Conservation (phyloP, 92 coral and sea anemone species). For the Actinernus sp. region DNA sequence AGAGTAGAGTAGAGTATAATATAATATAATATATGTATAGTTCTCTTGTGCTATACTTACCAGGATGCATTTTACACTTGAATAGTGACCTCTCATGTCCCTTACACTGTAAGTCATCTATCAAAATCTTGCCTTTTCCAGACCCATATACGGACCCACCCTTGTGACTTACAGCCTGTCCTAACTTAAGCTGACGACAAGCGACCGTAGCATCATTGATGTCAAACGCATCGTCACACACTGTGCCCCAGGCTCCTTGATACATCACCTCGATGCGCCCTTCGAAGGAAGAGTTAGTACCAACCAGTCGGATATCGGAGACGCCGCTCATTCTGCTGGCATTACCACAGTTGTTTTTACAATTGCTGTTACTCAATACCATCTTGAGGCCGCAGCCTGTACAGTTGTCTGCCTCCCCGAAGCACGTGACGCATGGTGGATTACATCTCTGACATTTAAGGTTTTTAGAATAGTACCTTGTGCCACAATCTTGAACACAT, state of each 20-base stretch:
- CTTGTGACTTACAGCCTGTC: constrained; percentile 30
- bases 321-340: constrained; percentile 70
- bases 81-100: constrained; percentile 75
- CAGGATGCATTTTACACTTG: constrained; percentile 67
- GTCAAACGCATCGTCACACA: constrained; percentile 89
- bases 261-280: constrained; percentile 83
- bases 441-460: constrained; percentile 39
- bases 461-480: constrained; percentile 51
- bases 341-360: constrained; percentile 33
- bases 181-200: constrained; percentile 88
- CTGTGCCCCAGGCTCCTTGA: constrained; percentile 91
- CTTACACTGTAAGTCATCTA: constrained; percentile 75
- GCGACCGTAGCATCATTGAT: constrained; percentile 70
- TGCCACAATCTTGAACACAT: constrained; percentile 66
- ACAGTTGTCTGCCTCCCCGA: constrained; percentile 38
- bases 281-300: constrained; percentile 52
- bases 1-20: background rate
- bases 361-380: constrained; percentile 22
- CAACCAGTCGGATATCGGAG: constrained; percentile 70
- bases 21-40: background rate
- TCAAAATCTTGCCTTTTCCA: constrained; percentile 76
- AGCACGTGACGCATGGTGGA: constrained; percentile 57
- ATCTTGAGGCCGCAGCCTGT: constrained; percentile 33
- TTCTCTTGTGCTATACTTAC: constrained; percentile 44
- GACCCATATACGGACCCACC: constrained; percentile 48